Base-by-base conservation (phyloP, 1,140 invertebrate species). In the Macrobrachium nipponense region DNA sequence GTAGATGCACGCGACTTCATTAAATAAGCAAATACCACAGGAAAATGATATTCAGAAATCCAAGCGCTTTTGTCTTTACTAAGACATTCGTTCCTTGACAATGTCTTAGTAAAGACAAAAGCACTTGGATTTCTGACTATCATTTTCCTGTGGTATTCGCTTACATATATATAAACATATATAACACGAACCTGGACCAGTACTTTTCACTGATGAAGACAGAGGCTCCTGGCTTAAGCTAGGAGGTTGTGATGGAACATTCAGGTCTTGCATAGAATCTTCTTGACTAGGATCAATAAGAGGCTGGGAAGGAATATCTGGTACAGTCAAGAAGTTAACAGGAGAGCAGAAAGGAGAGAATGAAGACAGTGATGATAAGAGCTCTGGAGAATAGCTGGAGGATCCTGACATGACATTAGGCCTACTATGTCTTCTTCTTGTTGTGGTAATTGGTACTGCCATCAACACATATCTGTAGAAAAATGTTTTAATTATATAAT, bases 321-420 rank as follows among this genome's bases (percentile, higher is more conserved):
- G 60, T n/a, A 62, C 62, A n/a, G 62, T 20, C 27, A 11, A 15
- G 27, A 80, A 43, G n/a, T 80, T n/a, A 20, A 80, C 62, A 2
- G 78, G 78, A 20, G 78, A 80, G 43, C 78, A 80, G 10, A 80
- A 43, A 43, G 78, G 64, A 18, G 77, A 62, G 78, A 80, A 36
- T 36, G 78, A 80, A 44, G 43, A 66, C 27, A 80, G 61, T 12
- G 61, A 80, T 44, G 78, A 80, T 7, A 80, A 18, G 20, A 80
- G 61, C 20, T 80, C 78, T 18, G 78, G 61, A n/a, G 78, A 44
- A 36, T 80, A 80, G 18, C 60, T 44, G 43, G 60, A 80, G 20
- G 60, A 60, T n/a, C 23, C 78, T 12, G 61, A 43, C 14, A 66
- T 43, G 61, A 27, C 17, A 18, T 44, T 15, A 66, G n/a, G 1